These are phyloP conservation scores for Morinoia aosen DNA, from an alignment of 2,888 invertebrate species.

Conservation along the genomic window DNA sequence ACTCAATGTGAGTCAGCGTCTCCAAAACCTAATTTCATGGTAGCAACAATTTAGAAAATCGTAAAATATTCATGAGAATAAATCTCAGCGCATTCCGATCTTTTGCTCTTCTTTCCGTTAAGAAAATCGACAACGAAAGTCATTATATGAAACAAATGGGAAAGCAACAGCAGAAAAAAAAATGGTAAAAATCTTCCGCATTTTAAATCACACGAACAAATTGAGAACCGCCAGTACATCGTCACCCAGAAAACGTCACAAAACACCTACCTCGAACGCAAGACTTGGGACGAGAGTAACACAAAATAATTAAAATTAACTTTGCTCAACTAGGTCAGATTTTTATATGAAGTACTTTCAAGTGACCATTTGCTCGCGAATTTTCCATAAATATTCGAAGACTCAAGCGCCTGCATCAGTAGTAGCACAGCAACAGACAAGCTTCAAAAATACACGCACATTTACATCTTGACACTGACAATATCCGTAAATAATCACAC, in stretches of 20 bases:
- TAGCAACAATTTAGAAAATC: neutral
- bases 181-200: neutral
- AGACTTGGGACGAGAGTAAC: neutral
- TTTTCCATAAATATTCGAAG: neutral
- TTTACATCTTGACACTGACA: neutral
- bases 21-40: neutral
- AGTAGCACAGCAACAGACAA: neutral
- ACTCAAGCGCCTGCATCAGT: neutral
- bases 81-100: neutral
- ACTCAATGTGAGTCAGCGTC: constrained; percentile 12
- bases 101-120: neutral
- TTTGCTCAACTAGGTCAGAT: neutral
- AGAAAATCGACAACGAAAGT: neutral
- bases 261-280: neutral
- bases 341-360: neutral
- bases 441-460: neutral
- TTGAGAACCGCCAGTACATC: neutral
- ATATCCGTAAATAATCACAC: neutral
- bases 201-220: neutral
- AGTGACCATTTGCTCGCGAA: neutral
- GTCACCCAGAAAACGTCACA: neutral
- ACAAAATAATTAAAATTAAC: neutral
- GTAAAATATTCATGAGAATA: neutral
- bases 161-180: neutral
- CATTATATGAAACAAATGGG: neutral